These are phyloP conservation scores for Microhierax caerulescens DNA, from an alignment of 2,797 vertebrate species.

Conservation along the genomic window DNA sequence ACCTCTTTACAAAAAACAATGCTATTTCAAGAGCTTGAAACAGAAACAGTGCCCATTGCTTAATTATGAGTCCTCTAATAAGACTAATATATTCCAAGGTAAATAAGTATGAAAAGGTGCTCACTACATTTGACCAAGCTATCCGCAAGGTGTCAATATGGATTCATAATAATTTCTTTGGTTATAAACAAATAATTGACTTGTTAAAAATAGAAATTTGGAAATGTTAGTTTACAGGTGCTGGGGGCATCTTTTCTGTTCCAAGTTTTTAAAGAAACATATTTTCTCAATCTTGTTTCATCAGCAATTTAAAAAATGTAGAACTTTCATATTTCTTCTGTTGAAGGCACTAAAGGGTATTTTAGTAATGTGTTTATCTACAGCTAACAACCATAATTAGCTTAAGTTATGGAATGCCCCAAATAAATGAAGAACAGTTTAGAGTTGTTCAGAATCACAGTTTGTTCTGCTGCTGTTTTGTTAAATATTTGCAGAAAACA, in stretches of 20 bases:
- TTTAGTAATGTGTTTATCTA: conserved; percentile 65
- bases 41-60: background rate
- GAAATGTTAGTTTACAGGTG: conserved; percentile 16
- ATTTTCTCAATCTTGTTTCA: conserved; percentile 25
- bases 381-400: conserved; percentile 69
- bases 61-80: background rate
- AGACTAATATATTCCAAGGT: background rate
- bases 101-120: background rate
- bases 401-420: conserved; percentile 55
- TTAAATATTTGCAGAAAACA: conserved; percentile 74
- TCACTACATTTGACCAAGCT: background rate
- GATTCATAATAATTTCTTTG: background rate
- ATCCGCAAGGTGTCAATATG: background rate
- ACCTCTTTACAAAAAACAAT: background rate
- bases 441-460: conserved; percentile 33
- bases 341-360: conserved; percentile 48
- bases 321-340: conserved; percentile 31
- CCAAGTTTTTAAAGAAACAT: conserved; percentile 30
- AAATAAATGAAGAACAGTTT: conserved; percentile 65
- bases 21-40: background rate
- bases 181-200: background rate
- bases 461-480: conserved; percentile 62
- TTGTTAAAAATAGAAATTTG: conserved; percentile 2
- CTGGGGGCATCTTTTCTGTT: conserved; percentile 4
- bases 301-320: conserved; percentile 29